phyloP scores from a whole-genome alignment of 2,888 invertebrate genomes.

The Pammene aurita region DNA sequence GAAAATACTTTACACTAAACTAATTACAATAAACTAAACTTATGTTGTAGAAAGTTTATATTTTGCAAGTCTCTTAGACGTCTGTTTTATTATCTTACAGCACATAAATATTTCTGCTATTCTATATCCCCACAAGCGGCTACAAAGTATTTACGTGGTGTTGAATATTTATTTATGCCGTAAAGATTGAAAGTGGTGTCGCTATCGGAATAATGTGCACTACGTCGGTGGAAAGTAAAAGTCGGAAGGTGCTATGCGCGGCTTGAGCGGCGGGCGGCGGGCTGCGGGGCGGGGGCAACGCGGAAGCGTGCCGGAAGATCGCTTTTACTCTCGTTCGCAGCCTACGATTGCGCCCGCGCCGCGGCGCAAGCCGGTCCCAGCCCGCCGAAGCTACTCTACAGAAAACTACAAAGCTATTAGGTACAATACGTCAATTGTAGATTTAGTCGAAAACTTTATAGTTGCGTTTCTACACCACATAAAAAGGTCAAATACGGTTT shows the following conservation, averaged over 20 bases:
- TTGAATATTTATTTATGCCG: conserved; percentile 30
- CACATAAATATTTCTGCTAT: no score
- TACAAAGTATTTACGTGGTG: conserved; percentile 14
- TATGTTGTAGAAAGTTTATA: no score
- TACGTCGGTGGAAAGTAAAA: conserved; percentile 70
- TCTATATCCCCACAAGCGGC: not conserved
- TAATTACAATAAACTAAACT: no score
- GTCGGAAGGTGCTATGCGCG: conserved; percentile 61
- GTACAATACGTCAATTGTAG: no score
- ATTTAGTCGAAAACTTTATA: no score
- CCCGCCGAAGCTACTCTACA: not conserved
- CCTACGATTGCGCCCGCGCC: conserved; percentile 46
- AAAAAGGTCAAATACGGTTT: no score
- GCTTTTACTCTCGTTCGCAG: conserved; percentile 73
- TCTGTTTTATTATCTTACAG: no score
- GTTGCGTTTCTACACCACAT: no score
- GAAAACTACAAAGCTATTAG: not conserved
- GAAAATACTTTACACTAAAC: no score
- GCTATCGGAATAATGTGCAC: conserved; percentile 43
- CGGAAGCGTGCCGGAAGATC: conserved; percentile 72
- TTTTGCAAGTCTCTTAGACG: no score
- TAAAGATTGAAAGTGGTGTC: conserved; percentile 40
- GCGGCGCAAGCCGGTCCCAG: not conserved
- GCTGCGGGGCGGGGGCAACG: conserved; percentile 48
- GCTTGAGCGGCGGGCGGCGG: conserved; percentile 44